Evolutionary conservation across 2,888 invertebrate genomes (phyloP).

Genomic region (Coremacera marginata): DNA sequence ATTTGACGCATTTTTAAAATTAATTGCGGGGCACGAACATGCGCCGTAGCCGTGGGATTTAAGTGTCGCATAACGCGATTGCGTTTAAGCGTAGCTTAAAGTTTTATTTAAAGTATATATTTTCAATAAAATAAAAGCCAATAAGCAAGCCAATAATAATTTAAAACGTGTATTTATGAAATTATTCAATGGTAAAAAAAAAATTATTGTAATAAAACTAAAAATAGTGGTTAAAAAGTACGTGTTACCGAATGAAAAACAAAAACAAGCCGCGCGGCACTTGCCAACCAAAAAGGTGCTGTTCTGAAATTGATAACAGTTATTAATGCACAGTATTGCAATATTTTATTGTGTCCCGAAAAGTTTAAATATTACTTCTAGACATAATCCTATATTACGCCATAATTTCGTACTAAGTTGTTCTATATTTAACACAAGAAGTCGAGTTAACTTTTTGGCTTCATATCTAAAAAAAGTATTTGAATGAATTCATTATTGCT

Average conservation of each 20-base stretch:
- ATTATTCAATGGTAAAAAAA: not conserved
- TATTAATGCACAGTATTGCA: not conserved
- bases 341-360: not conserved
- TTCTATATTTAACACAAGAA: no score
- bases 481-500: no score
- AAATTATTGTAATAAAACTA: not conserved
- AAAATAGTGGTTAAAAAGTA: not conserved
- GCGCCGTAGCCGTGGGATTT: slow-evolving; percentile 17
- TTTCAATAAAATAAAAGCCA: not conserved
- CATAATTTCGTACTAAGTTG: no score
- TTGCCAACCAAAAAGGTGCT: not conserved
- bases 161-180: not conserved
- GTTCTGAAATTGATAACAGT: no score
- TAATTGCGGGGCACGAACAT: not conserved
- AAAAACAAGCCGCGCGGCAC: not conserved
- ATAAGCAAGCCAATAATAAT: not conserved
- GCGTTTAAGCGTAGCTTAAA: not conserved
- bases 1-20: not conserved
- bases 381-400: no score
- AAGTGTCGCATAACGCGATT: slow-evolving; percentile 1
- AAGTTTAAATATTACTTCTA: no score
- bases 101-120: not conserved
- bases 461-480: no score
- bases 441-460: no score
- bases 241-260: not conserved